These are phyloP conservation scores for Scotopteryx bipunctaria DNA, from an alignment of 2,888 invertebrate species.

Conservation along the genomic window DNA sequence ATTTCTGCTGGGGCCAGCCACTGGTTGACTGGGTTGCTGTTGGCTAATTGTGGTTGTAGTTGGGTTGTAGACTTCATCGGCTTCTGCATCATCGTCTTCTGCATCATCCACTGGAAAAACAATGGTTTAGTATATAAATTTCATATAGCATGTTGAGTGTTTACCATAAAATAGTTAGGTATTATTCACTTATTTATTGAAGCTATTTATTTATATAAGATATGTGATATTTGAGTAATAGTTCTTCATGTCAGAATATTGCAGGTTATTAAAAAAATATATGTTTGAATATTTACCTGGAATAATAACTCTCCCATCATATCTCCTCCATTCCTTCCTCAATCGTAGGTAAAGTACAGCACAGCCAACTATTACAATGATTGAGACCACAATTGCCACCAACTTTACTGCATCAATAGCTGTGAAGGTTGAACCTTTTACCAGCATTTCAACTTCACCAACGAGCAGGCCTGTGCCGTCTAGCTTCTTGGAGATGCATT, in stretches of 20 bases:
- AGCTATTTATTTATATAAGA: too few species aligned
- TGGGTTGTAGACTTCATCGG: conserved; percentile 76
- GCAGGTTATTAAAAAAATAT: too few species aligned
- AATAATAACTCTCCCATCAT: conserved; percentile 63
- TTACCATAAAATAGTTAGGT: too few species aligned
- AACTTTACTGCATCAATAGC: conserved; percentile 75
- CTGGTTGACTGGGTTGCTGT: conserved; percentile 38
- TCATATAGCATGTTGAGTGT: not conserved
- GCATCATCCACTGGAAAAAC: conserved; percentile 74
- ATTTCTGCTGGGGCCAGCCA: conserved; percentile 74
- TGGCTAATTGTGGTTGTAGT: conserved; percentile 60
- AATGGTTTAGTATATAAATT: not conserved
- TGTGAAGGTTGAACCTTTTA: conserved; percentile 71
- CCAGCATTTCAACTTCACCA: conserved; percentile 84
- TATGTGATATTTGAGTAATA: too few species aligned
- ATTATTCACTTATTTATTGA: too few species aligned
- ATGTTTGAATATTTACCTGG: conserved; percentile 70
- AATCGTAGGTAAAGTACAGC: conserved; percentile 70
- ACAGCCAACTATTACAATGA: conserved; percentile 71
- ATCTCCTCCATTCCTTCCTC: conserved; percentile 71
- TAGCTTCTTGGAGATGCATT: conserved; percentile 85
- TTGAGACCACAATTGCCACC: conserved; percentile 71
- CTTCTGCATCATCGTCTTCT: conserved; percentile 71
- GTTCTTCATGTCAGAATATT: too few species aligned
- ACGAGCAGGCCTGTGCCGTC: conserved; percentile 78